A percentile compares a stretch with the other conserved stretches of the same genome.
Evolutionary conservation across 1,140 invertebrate species (phyloP).

Genomic region (Papilio aristodemus): DNA sequence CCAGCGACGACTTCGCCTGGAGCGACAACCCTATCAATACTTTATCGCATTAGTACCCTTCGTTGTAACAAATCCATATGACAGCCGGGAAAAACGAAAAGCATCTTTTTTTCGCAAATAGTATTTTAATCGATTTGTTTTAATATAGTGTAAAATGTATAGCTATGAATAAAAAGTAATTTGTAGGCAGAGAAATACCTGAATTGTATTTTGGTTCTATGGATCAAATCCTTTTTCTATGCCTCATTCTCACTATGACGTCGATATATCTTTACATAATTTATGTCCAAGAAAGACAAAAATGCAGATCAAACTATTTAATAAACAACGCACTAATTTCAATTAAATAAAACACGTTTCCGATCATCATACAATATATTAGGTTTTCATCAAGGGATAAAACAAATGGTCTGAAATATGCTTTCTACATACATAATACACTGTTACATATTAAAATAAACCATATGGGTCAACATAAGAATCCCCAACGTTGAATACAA

Average conservation of each 20-base stretch:
- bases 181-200: neutral
- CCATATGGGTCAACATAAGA: neutral
- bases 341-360: conserved; percentile 10
- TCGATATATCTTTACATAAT: too few relatives aligned
- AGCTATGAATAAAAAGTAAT: neutral
- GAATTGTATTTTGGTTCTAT: neutral
- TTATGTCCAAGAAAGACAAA: too few relatives aligned
- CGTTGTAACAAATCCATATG: neutral
- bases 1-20: conserved; percentile 87
- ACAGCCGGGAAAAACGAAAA: neutral
- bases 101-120: too few relatives aligned
- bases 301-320: too few relatives aligned
- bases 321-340: neutral
- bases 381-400: conserved; percentile 8
- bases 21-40: conserved; percentile 82
- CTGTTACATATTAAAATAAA: neutral
- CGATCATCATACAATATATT: conserved; percentile 18
- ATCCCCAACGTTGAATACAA: neutral
- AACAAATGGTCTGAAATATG: neutral
- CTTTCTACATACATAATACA: conserved; percentile 8
- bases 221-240: too few relatives aligned
- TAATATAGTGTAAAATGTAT: too few relatives aligned
- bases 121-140: too few relatives aligned
- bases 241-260: too few relatives aligned
- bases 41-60: conserved; percentile 59